phyloP scores from a whole-genome alignment of 2,888 invertebrate genomes.

The Sarcophaga carnaria region DNA sequence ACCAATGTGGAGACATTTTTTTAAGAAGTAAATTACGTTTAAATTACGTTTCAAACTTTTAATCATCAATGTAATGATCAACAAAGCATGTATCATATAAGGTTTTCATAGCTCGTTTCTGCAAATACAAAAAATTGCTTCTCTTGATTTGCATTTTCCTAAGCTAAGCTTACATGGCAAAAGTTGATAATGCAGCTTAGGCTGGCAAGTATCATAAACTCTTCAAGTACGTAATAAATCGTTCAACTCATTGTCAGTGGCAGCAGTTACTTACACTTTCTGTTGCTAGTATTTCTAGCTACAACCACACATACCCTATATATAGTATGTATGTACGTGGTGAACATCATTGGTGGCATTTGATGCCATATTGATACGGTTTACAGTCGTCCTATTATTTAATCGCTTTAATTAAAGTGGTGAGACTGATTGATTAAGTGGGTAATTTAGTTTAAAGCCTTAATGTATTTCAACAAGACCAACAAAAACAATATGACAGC shows the following conservation, averaged over 20 bases:
- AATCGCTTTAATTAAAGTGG: conserved; percentile 54
- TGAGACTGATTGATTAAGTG: conserved; percentile 67
- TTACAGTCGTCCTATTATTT: conserved; percentile 34
- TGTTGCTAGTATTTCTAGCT: conserved; percentile 6
- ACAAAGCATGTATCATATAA: too few relatives aligned
- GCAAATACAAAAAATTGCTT: background rate
- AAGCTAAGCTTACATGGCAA: background rate
- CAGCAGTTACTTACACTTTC: conserved; percentile 58
- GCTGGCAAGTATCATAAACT: conserved; percentile 54
- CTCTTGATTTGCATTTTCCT: background rate
- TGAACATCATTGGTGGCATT: too few relatives aligned
- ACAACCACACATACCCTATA: too few relatives aligned
- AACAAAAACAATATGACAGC: conserved; percentile 14
- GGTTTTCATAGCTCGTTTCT: too few relatives aligned
- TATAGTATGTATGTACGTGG: too few relatives aligned
- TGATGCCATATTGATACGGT: background rate
- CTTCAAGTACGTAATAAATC: conserved; percentile 60
- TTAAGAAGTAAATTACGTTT: too few relatives aligned
- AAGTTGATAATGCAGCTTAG: conserved; percentile 50
- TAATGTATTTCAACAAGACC: conserved; percentile 42
- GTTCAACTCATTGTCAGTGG: conserved; percentile 62
- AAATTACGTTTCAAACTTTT: too few relatives aligned
- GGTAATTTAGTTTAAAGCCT: conserved; percentile 59
- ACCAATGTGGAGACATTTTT: too few relatives aligned
- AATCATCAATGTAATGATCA: too few relatives aligned